Percentiles rank a stretch among this genome's conserved stretches.
phyloP scores from a whole-genome alignment of 2,113 vertebrate genomes.

The Varanus komodoensis region DNA sequence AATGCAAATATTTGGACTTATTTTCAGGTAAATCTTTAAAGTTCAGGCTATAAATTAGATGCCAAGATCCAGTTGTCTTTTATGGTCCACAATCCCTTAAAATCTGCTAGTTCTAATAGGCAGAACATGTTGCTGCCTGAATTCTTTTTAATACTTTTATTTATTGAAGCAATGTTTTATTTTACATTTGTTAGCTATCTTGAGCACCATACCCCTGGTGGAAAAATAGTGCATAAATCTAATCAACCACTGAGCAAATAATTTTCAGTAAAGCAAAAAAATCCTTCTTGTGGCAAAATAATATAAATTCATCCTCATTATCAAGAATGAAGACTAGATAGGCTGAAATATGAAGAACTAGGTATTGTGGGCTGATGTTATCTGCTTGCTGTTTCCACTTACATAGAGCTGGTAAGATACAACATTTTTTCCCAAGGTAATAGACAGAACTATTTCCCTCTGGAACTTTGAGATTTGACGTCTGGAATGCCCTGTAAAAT shows the following conservation, averaged over 20 bases:
- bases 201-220: no score
- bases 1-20: not conserved
- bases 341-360: not conserved
- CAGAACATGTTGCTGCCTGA: no score
- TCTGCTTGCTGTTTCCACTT: not conserved
- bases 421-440: not conserved
- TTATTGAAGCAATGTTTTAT: no score
- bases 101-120: not conserved
- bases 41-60: not conserved
- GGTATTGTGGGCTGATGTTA: not conserved
- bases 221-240: no score
- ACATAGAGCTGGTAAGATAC: not conserved
- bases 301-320: not conserved
- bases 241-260: no score
- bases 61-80: not conserved
- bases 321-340: not conserved
- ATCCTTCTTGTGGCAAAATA: not conserved
- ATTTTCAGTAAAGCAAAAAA: not conserved
- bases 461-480: not conserved
- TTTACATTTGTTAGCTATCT: no score
- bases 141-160: no score
- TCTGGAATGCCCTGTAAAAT: conserved; percentile 6
- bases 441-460: not conserved
- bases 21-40: not conserved
- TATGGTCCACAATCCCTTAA: not conserved